Conservation (phyloP, 2,113 vertebrate species). For the Trichechus manatus region DNA sequence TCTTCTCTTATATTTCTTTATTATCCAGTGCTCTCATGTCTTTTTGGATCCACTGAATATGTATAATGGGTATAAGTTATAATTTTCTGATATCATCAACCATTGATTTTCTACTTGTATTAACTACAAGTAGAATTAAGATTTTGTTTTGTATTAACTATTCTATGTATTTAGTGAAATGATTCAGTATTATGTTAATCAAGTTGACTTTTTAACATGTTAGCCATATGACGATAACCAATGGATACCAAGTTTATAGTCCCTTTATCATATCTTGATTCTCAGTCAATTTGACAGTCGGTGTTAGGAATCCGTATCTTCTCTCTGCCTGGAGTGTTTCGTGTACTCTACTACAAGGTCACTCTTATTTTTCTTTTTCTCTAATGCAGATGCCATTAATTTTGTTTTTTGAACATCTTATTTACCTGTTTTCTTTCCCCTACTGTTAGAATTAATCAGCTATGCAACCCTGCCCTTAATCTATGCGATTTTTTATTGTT, state of each 20-base stretch:
- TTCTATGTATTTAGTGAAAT: background rate
- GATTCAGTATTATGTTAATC: slow-evolving; percentile 35
- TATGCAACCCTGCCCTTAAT: background rate
- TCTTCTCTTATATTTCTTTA: slow-evolving; percentile 75
- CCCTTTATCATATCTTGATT: background rate
- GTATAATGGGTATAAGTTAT: slow-evolving; percentile 12
- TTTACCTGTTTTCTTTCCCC: background rate
- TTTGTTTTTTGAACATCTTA: background rate
- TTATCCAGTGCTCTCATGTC: slow-evolving; percentile 67
- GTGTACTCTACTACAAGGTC: background rate
- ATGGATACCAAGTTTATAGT: background rate
- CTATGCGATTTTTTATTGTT: background rate
- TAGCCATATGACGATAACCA: slow-evolving; percentile 1
- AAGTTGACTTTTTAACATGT: background rate
- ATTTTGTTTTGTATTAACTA: slow-evolving; percentile 51
- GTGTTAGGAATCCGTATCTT: background rate
- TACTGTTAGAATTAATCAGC: background rate
- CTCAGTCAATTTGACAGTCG: background rate
- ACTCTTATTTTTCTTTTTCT: slow-evolving; percentile 34
- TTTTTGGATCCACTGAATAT: slow-evolving; percentile 55
- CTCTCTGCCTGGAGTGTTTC: background rate
- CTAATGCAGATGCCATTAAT: background rate
- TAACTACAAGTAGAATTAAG: background rate
- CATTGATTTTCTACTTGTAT: slow-evolving; percentile 29
- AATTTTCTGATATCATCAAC: slow-evolving; percentile 41